Evolutionary conservation across 2,113 vertebrate species (phyloP), one percentile per base, ranked within the genome.

Genomic region (Otus sunia): DNA sequence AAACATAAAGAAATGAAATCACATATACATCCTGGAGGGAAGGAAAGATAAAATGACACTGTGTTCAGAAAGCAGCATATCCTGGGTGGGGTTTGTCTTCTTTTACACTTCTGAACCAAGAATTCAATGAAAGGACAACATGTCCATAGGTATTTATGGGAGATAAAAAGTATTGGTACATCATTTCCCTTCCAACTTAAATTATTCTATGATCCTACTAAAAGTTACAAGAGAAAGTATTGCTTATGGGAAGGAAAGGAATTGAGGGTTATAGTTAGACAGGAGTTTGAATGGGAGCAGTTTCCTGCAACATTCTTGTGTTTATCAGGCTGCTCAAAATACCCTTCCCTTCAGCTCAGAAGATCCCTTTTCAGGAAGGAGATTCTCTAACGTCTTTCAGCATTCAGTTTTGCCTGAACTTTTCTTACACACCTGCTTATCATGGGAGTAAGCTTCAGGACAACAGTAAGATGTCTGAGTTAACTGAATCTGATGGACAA

Each of bases 291-390:
- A 91, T 10, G 41, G 27, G 23, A 86, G 29, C 62, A 62, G 58
- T 86, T 95, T 95, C 92, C 74, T 55, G 74, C 53, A 86, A 93
- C 0, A 0, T 71, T 62, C 50, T 64, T 90, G 74, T 34, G n/a
- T 76, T 78, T 92, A 77, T 64, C 67, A 66, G 63, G 36, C 39
- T 91, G 58, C 92, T 96, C 71, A 83, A 53, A 93, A 92, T 74
- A 94, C 58, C 29, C 69, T 91, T 94, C 66, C n/a, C 39, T 64
- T 86, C 66, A 73, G 66, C 50, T 79, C 66, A 79, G 76, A 73
- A 94, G 87, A 50, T 62, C 10, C 20, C 45, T 62, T 47, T 82
- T 52, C 50, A 73, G 25, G 17, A 9, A 68, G 10, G 6, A 88
- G 32, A 66, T 71, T 88, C 43, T 84, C 34, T 53, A 39, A 81